Percentiles rank a stretch among this genome's conserved stretches.
phyloP scores from a whole-genome alignment of 2,797 vertebrate species.

The Sandelia bainsii region DNA sequence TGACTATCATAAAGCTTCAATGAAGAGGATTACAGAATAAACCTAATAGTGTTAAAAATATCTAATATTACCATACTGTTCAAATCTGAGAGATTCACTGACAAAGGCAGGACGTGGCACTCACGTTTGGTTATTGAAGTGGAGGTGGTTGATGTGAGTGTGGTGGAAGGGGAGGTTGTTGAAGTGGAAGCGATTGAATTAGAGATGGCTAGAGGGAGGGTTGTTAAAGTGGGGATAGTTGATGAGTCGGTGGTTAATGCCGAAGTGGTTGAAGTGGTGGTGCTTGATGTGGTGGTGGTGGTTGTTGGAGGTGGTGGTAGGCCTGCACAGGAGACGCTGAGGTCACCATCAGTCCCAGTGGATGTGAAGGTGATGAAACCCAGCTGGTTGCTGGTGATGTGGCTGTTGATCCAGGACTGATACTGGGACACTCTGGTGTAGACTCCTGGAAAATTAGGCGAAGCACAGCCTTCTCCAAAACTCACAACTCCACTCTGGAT shows the following conservation, averaged over 20 bases:
- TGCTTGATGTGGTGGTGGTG: not conserved
- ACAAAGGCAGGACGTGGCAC: no score
- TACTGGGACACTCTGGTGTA: slow-evolving; percentile 73
- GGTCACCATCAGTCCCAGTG: slow-evolving; percentile 64
- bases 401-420: slow-evolving; percentile 66
- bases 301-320: slow-evolving; percentile 15
- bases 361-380: slow-evolving; percentile 61
- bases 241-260: not conserved
- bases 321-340: slow-evolving; percentile 34
- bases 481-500: slow-evolving; percentile 68
- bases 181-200: not conserved
- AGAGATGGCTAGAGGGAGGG: no score
- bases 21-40: no score
- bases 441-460: slow-evolving; percentile 52
- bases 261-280: not conserved
- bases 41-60: no score
- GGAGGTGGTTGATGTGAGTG: not conserved
- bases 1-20: no score
- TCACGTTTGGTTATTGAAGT: not conserved
- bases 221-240: not conserved
- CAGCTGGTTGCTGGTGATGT: slow-evolving; percentile 18
- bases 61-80: no score
- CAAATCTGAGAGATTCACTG: no score
- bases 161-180: not conserved
- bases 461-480: slow-evolving; percentile 52